Evolutionary conservation across 2,113 vertebrate genomes (phyloP), one percentile per base, ranked within the genome.

Genomic region (Leiothrix lutea): DNA sequence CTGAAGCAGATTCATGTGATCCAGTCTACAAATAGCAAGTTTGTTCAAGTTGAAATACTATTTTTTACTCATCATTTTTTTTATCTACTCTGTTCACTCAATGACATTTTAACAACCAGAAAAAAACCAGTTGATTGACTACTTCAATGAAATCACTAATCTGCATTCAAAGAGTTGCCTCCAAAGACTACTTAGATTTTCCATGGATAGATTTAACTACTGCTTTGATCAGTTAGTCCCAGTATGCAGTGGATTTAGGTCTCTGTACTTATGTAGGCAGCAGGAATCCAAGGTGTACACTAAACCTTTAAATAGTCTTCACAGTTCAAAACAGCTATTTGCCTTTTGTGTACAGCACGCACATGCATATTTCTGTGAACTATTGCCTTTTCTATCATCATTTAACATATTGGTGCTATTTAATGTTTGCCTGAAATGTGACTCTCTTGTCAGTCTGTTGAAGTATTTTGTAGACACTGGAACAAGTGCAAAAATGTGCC

Each of bases 31-130:
- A 97, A 98, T 91, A 95, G 97, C 97, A 98, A 98, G 96, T 98
- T 98, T 98, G 98, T 97, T 97, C 95, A 97, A 97, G 93, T 96
- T 97, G 96, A 98, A 98, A 97, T 98, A 97, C 96, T 97, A 91
- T 96, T 94, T 97, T 96, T 97, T 95, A 90, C 97, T 97, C 97
- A 94, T 98, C 96, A 71, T 54, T 97, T 98, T 94, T 97, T 97
- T 95, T 98, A 97, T 97, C 97, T 96, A 73, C 94, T 91, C 20
- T 89, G 92, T 96, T 98, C 97, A 96, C 84, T 97, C 97, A 85
- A 80, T 97, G 97, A 97, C 97, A 98, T 97, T 98, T 97, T 96
- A 98, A 96, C 90, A 96, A 96, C 94, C 72, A 90, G 82, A 71
- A 60, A 90, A 90, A 94, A 93, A 88, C 88, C 16, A 17, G 89